Conservation (phyloP, 2,797 vertebrate genomes). For the Allobates femoralis region DNA sequence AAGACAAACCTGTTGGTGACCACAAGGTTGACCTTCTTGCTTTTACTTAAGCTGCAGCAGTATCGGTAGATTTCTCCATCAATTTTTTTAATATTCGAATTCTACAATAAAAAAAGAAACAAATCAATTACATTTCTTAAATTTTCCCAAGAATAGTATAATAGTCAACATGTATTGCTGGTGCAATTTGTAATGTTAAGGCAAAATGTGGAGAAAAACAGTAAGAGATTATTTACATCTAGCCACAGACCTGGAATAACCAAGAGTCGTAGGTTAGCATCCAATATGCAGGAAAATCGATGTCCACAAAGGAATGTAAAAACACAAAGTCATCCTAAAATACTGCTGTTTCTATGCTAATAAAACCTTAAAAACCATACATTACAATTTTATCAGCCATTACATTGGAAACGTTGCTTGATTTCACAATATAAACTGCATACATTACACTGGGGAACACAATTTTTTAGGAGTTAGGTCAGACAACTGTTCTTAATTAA, state of each 20-base stretch:
- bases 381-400: too few relatives aligned
- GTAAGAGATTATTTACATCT: not conserved
- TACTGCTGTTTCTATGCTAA: not conserved
- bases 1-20: slow-evolving; percentile 87
- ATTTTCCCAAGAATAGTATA: not conserved
- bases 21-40: slow-evolving; percentile 81
- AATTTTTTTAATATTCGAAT: slow-evolving; percentile 83
- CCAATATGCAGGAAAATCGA: too few relatives aligned
- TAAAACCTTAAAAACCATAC: too few relatives aligned
- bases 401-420: too few relatives aligned
- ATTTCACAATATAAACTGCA: too few relatives aligned
- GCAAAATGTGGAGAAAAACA: not conserved
- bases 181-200: not conserved
- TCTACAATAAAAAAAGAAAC: slow-evolving; percentile 75
- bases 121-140: slow-evolving; percentile 26
- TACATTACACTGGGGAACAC: too few relatives aligned
- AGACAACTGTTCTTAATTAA: too few relatives aligned
- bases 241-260: not conserved
- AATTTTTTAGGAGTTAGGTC: too few relatives aligned
- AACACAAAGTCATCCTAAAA: not conserved
- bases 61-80: slow-evolving; percentile 84
- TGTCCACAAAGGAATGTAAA: not conserved
- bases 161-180: not conserved
- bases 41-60: slow-evolving; percentile 77
- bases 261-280: too few relatives aligned